phyloP scores from a whole-genome alignment of 2,797 vertebrate genomes.

The Sebastiscus albofasciatus region DNA sequence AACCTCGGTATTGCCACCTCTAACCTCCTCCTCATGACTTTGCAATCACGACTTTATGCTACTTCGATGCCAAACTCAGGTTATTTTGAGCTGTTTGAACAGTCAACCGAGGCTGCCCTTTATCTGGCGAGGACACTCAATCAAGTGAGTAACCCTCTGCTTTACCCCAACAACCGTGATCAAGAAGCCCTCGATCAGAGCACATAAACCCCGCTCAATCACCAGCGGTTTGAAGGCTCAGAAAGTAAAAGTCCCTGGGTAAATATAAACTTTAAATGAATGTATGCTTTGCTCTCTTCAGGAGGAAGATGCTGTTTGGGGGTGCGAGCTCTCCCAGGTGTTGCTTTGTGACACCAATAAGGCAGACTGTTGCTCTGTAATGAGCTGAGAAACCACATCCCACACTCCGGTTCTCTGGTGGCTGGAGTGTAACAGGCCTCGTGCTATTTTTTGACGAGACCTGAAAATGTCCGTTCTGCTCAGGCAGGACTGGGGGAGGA shows the following conservation, averaged over 20 bases:
- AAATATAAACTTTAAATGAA: background rate
- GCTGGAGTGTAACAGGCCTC: constrained; percentile 27
- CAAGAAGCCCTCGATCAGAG: background rate
- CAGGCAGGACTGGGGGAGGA: background rate
- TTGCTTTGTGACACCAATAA: constrained; percentile 55
- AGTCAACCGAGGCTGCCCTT: background rate
- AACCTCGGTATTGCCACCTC: background rate
- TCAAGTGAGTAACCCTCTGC: background rate
- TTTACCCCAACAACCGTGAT: background rate
- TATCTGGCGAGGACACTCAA: background rate
- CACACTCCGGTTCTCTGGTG: constrained; percentile 25
- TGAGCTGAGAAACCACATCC: constrained; percentile 56
- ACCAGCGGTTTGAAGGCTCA: background rate
- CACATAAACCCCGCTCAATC: background rate
- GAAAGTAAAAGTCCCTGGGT: background rate
- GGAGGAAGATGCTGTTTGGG: background rate
- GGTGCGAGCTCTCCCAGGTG: constrained; percentile 39
- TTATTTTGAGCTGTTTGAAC: background rate
- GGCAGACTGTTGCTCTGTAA: constrained; percentile 40
- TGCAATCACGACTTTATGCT: background rate
- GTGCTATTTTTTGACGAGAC: constrained; percentile 56
- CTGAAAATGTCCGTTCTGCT: constrained; percentile 24
- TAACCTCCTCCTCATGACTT: background rate
- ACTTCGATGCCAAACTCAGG: background rate
- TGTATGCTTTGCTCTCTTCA: background rate